Conservation (phyloP, 2,113 vertebrate species). For the Casuarius casuarius region DNA sequence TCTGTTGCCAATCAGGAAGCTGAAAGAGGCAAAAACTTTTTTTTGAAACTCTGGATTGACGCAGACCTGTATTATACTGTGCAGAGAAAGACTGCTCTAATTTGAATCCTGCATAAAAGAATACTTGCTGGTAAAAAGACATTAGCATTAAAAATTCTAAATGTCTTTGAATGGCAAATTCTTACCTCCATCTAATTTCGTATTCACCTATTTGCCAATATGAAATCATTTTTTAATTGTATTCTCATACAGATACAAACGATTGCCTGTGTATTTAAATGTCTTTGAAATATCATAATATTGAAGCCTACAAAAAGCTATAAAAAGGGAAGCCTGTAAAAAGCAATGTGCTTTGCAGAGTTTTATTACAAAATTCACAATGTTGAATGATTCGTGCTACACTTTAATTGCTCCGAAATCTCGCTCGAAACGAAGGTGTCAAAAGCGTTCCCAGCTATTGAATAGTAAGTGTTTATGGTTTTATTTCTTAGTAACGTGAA, state of each 20-base stretch:
- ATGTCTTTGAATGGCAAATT: slow-evolving; percentile 6
- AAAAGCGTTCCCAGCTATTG: background rate
- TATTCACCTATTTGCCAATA: background rate
- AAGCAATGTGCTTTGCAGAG: background rate
- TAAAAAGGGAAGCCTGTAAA: background rate
- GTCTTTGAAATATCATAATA: slow-evolving; percentile 33
- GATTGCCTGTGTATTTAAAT: background rate
- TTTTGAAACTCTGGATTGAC: background rate
- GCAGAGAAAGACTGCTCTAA: background rate
- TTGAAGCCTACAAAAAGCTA: background rate
- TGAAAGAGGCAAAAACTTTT: background rate
- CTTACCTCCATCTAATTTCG: background rate
- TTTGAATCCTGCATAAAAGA: background rate
- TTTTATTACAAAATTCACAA: background rate
- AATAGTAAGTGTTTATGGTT: background rate
- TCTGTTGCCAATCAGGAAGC: background rate
- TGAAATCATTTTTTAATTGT: background rate
- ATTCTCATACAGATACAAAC: background rate
- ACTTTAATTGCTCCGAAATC: background rate
- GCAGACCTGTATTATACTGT: background rate
- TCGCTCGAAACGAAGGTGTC: slow-evolving; percentile 1
- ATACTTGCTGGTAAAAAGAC: background rate
- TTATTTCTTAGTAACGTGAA: background rate
- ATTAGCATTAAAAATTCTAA: background rate
- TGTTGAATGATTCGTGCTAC: background rate